phyloP scores from a whole-genome alignment of 2,888 invertebrate species.

The Formica aserva region DNA sequence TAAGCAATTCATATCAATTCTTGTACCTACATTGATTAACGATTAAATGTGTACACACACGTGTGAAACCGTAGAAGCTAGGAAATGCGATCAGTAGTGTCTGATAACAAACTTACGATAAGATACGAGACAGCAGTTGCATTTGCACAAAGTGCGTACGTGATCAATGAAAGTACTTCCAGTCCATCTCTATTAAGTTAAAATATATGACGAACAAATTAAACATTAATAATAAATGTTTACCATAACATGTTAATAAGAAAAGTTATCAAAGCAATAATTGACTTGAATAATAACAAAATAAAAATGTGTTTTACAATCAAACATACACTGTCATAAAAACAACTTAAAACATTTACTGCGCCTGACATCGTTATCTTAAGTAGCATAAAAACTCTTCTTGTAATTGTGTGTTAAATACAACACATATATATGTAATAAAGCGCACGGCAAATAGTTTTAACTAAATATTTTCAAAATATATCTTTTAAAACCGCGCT shows the following conservation, averaged over 20 bases:
- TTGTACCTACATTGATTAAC: neutral
- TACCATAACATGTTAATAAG: neutral
- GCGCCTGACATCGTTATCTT: neutral
- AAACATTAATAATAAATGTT: neutral
- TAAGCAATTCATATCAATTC: neutral
- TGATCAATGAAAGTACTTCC: neutral
- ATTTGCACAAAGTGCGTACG: neutral
- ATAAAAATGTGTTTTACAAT: neutral
- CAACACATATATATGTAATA: neutral
- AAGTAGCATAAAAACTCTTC: neutral
- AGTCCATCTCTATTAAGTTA: neutral
- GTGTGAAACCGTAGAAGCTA: neutral
- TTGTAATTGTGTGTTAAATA: neutral
- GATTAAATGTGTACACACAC: neutral
- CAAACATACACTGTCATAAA: neutral
- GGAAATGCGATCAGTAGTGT: slow-evolving; percentile 30
- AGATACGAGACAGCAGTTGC: slow-evolving; percentile 7
- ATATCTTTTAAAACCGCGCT: neutral
- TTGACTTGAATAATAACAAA: neutral
- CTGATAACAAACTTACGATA: slow-evolving; percentile 56
- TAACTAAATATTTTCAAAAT: neutral
- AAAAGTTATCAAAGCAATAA: neutral
- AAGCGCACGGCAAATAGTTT: neutral
- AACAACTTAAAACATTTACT: neutral
- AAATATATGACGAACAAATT: neutral